Conservation (phyloP, 2,888 invertebrate genomes). For the Empis stercorea region DNA sequence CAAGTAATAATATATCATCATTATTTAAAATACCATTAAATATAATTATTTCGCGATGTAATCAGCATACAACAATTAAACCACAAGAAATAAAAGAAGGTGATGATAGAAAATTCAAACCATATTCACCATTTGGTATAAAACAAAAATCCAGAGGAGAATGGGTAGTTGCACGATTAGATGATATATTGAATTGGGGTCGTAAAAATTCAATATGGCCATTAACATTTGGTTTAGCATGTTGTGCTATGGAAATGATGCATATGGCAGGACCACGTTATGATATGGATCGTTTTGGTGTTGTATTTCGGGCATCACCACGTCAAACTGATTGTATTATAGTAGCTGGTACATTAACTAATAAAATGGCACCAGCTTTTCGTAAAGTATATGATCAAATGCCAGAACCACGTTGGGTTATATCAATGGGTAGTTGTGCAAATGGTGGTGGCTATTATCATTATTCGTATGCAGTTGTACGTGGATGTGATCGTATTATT, state of each 20-base stretch:
- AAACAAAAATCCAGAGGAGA: slow-evolving; percentile 63
- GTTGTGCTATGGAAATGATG: slow-evolving; percentile 99
- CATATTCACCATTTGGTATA: slow-evolving; percentile 32
- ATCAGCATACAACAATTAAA: no score
- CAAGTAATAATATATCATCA: no score
- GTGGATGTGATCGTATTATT: slow-evolving; percentile 95
- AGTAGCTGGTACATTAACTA: slow-evolving; percentile 95
- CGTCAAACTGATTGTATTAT: slow-evolving; percentile 96
- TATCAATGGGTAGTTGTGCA: slow-evolving; percentile 99
- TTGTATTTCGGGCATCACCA: slow-evolving; percentile 95
- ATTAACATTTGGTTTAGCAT: slow-evolving; percentile 94
- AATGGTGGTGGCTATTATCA: slow-evolving; percentile 99
- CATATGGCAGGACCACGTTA: slow-evolving; percentile 98
- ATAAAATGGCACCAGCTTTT: slow-evolving; percentile 99
- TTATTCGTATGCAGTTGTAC: slow-evolving; percentile 96
- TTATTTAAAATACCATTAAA: no score
- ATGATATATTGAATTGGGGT: slow-evolving; percentile 92
- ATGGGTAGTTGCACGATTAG: slow-evolving; percentile 78
- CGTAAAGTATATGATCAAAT: slow-evolving; percentile 96
- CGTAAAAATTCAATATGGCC: slow-evolving; percentile 96
- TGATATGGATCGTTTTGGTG: slow-evolving; percentile 98
- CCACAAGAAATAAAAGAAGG: no score
- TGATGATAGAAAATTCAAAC: no score
- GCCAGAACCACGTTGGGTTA: slow-evolving; percentile 96
- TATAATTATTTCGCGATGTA: no score